Evolutionary conservation across 2,113 vertebrate genomes (phyloP).

Genomic region (Hemichromis elongatus): DNA sequence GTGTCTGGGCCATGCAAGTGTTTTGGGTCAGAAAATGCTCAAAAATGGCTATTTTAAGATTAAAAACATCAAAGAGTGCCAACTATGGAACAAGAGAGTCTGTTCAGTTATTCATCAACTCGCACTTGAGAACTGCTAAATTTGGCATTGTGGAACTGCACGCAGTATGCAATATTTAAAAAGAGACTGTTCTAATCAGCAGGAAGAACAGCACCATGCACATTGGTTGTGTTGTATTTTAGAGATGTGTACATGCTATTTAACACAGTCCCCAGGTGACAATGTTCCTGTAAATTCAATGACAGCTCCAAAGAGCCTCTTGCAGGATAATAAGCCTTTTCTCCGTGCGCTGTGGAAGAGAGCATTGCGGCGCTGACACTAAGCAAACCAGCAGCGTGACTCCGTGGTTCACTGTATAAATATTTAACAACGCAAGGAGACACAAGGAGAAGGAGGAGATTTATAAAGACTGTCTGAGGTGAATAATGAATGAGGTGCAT

Average conservation of each 20-base stretch:
- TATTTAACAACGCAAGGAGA: slow-evolving; percentile 43
- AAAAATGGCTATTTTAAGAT: not conserved
- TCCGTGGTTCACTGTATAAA: slow-evolving; percentile 45
- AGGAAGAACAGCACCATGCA: not conserved
- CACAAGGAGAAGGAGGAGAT: slow-evolving; percentile 26
- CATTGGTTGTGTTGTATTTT: not conserved
- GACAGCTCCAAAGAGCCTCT: not conserved
- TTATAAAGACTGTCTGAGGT: slow-evolving; percentile 47
- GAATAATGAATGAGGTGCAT: slow-evolving; percentile 56
- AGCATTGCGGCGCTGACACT: not conserved
- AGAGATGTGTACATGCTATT: not conserved
- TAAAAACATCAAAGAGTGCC: not conserved
- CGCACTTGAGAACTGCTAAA: not conserved
- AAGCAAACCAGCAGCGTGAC: slow-evolving; percentile 16
- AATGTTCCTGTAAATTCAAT: not conserved
- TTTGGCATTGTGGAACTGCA: not conserved
- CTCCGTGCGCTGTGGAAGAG: not conserved
- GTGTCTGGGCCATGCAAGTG: not conserved
- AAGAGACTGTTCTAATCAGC: not conserved
- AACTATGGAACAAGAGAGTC: not conserved
- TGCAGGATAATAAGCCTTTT: not conserved
- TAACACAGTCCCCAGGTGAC: not conserved
- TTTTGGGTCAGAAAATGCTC: not conserved
- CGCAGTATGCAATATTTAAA: not conserved
- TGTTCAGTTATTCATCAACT: not conserved